Evolutionary conservation across 2,113 vertebrate genomes (phyloP).

Genomic region (Oplegnathus fasciatus): DNA sequence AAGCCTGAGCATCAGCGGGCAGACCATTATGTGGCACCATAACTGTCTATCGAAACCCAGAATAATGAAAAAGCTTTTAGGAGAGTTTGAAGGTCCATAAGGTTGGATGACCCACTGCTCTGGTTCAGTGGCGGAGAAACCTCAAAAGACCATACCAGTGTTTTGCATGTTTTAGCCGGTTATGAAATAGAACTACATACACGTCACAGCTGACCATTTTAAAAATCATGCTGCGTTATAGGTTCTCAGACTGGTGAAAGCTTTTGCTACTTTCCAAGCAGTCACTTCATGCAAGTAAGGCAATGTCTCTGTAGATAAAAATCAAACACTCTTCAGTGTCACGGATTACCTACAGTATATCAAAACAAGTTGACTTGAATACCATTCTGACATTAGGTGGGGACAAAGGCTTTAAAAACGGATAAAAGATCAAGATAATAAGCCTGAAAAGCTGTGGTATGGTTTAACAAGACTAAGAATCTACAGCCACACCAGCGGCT

Average conservation of each 20-base stretch:
- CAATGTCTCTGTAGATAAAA: neutral
- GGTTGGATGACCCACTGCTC: neutral
- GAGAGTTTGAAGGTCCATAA: neutral
- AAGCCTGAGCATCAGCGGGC: neutral
- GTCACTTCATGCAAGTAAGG: neutral
- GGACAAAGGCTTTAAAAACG: neutral
- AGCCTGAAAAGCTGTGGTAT: neutral
- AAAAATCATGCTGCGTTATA: neutral
- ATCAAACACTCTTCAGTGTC: neutral
- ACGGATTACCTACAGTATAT: neutral
- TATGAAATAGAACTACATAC: neutral
- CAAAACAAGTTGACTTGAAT: neutral
- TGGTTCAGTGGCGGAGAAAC: neutral
- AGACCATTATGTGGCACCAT: neutral
- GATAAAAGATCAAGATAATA: neutral
- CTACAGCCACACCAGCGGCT: neutral
- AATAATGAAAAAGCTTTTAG: constrained; percentile 48
- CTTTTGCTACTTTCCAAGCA: neutral
- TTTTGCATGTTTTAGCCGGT: neutral
- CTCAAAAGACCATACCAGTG: neutral
- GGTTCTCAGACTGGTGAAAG: neutral
- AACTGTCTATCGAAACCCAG: neutral
- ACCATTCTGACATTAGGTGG: neutral
- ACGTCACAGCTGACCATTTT: neutral
- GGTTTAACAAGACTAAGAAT: neutral